Base-by-base conservation (phyloP, 2,888 invertebrate species). In the Drosophila pseudotalamancana region DNA sequence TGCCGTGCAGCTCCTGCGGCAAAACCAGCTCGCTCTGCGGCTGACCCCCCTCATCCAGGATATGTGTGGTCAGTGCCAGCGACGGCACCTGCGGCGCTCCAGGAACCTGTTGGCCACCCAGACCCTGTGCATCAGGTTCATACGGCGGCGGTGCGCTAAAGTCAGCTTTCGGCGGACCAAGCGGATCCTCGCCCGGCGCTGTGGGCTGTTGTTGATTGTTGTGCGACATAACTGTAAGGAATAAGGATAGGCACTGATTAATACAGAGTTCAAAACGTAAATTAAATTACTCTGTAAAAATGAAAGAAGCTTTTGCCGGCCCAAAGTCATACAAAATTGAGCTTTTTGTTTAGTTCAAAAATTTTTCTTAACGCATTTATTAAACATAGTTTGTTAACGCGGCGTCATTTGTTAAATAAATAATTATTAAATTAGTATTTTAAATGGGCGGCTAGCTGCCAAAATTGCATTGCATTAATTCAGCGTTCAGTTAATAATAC, bases 91-190 rank as follows among this genome's bases (percentile, higher is more conserved):
- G 84, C 35, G 62, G 57, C 23, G 71, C 55, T 55, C 63, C 16
- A 1, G 42, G 32, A 19, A 65, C 35, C 66, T 83, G 80, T 19
- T 77, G 75, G 3, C 77, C 72, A 6, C 77, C 66, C 14, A 54
- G 45, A 11, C 57, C 71, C 27, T 50, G 25, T 43, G 66, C 72
- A 18, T 85, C 84, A 3, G 96, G 94, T 90, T 96, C 96, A 86
- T 98, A 97, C 0, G 97, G 97, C 1, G 97, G 97, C 62, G 97
- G 97, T 40, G 97, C 97, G 34, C 95, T 95, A 89, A 96, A 96
- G 88, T 97, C 97, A 1, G 95, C 94, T 89, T 95, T 95, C 0
- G 97, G 97, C 5, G 97, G 96, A 40, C 96, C 96, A 86, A 96
- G 94, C 68, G 95, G 72, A 68, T 83, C 83, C 8, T 83, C 85